Evolutionary conservation across 35 echinoderm and acorn worm species (phyloP).

Genomic region (Lytechinus pictus): DNA sequence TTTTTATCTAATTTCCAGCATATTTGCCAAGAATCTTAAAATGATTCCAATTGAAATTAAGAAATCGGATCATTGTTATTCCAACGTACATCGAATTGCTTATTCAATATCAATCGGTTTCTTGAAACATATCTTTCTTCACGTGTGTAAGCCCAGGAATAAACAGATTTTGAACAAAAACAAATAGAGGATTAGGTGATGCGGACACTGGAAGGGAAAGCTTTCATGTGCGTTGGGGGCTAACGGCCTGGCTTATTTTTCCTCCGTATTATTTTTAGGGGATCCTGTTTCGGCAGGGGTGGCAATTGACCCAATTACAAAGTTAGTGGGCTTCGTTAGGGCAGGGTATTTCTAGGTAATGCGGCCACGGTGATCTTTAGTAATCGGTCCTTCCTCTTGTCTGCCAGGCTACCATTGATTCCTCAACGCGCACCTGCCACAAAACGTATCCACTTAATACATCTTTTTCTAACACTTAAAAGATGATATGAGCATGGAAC

Average conservation of each 20-base stretch:
- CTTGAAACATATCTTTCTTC: background rate
- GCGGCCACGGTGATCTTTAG: background rate
- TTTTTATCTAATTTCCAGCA: too few species aligned
- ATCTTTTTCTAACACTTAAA: background rate
- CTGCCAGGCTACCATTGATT: background rate
- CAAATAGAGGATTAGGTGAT: background rate
- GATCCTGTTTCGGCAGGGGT: background rate
- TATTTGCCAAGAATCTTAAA: too few species aligned
- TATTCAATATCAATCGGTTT: background rate
- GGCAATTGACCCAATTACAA: slow-evolving; percentile 10
- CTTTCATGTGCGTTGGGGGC: background rate
- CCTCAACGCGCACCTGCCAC: background rate
- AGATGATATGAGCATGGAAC: too few species aligned
- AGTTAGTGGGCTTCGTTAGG: background rate
- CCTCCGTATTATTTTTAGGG: background rate
- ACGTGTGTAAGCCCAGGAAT: background rate
- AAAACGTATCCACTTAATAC: background rate
- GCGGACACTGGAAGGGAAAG: background rate
- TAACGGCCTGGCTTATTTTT: background rate
- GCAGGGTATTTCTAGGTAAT: background rate
- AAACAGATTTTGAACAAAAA: background rate
- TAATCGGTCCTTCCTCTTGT: background rate
- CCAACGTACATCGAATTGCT: background rate
- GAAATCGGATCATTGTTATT: background rate
- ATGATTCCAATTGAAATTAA: background rate